Evolutionary conservation across 2,113 vertebrate genomes (phyloP).

Genomic region (Crypturellus undulatus): DNA sequence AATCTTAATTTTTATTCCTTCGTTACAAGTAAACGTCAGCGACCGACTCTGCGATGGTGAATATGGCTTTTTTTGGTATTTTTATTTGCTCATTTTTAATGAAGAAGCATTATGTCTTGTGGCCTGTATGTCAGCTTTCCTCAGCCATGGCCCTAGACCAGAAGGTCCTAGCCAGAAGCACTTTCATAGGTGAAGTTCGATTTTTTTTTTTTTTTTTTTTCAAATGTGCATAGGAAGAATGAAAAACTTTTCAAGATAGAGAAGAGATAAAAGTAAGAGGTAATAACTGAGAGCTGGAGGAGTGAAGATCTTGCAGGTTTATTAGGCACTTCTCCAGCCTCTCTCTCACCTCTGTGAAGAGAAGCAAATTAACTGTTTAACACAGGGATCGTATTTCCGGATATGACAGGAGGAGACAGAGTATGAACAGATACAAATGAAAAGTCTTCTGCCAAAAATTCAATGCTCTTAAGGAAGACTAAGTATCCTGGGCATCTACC

Average conservation of each 20-base stretch:
- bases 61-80: not conserved
- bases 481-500: conserved; percentile 54
- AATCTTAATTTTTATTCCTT: not conserved
- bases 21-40: not conserved
- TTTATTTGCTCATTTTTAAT: not conserved
- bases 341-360: not conserved
- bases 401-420: conserved; percentile 73
- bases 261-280: not conserved
- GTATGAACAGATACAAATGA: conserved; percentile 71
- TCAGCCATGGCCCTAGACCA: not conserved
- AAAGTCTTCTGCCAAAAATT: conserved; percentile 55
- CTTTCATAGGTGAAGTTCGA: not conserved
- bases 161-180: not conserved
- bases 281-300: not conserved
- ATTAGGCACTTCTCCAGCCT: not conserved
- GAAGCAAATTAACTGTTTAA: conserved; percentile 52
- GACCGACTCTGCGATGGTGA: not conserved
- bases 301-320: not conserved
- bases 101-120: not conserved
- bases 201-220: not conserved
- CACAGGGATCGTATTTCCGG: conserved; percentile 63
- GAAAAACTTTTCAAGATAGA: not conserved
- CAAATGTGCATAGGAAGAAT: not conserved
- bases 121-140: not conserved
- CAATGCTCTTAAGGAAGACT: conserved; percentile 72